Conservation (phyloP, 2,888 invertebrate species). For the Dione vanillae region DNA sequence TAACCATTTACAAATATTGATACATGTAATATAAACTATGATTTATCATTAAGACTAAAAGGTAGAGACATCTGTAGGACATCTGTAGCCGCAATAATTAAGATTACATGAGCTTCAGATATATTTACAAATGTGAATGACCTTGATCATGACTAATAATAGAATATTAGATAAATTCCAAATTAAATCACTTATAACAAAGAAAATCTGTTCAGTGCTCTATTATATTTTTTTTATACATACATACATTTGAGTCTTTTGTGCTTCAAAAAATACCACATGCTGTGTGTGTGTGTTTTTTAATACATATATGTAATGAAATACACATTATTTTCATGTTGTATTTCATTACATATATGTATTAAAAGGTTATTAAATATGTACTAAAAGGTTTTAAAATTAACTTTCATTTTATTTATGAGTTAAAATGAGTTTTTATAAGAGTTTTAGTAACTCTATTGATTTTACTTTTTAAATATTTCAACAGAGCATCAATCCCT, state of each 20-base stretch:
- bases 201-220: too few species aligned
- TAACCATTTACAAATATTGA: neutral
- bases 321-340: too few species aligned
- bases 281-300: neutral
- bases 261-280: neutral
- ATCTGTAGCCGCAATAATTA: neutral
- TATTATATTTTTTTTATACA: too few species aligned
- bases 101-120: neutral
- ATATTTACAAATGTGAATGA: neutral
- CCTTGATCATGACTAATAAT: constrained; percentile 5
- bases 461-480: constrained; percentile 8
- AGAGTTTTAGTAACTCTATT: too few species aligned
- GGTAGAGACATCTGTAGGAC: too few species aligned
- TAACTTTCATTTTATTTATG: too few species aligned
- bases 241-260: too few species aligned
- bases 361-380: too few species aligned
- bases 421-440: too few species aligned
- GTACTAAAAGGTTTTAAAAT: too few species aligned
- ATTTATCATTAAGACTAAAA: neutral
- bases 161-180: neutral
- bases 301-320: neutral
- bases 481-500: constrained; percentile 86
- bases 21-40: neutral
- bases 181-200: neutral
- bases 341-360: too few species aligned